phyloP scores from a whole-genome alignment of 2,797 vertebrate genomes.

The Coilia nasus region DNA sequence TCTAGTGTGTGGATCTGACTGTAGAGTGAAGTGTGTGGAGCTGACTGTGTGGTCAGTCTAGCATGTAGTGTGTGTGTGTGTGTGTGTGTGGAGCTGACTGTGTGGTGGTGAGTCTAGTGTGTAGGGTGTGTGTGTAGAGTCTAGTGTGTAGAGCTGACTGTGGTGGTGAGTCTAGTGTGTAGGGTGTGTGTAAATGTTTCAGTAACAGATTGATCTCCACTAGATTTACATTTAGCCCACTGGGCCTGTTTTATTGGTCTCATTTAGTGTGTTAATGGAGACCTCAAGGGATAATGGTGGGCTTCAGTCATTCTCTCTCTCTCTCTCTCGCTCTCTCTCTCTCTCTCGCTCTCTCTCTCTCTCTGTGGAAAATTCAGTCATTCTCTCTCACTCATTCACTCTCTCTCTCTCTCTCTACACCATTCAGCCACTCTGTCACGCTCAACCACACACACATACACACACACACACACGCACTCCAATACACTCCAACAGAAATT shows the following conservation, averaged over 20 bases:
- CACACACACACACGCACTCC: neutral
- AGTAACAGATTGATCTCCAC: neutral
- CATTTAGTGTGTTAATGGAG: slow-evolving; percentile 21
- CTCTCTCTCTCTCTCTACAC: neutral
- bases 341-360: neutral
- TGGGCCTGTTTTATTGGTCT: neutral
- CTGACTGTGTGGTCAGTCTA: no score
- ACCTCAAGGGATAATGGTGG: slow-evolving; percentile 39
- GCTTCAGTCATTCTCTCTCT: neutral
- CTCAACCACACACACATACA: slow-evolving; percentile 32
- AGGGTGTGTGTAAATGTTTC: neutral
- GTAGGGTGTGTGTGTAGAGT: neutral
- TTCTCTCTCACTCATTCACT: neutral
- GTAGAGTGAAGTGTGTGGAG: no score
- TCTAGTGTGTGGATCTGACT: no score
- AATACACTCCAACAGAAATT: slow-evolving; percentile 16
- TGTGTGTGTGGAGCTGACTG: no score
- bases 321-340: neutral
- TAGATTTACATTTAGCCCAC: neutral
- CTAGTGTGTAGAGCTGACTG: neutral
- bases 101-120: no score
- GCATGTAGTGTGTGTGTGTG: no score
- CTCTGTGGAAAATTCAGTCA: neutral
- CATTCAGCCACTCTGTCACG: slow-evolving; percentile 28
- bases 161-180: neutral